Base-by-base conservation (phyloP, 2,797 vertebrate genomes). In the Linurgus olivaceus region DNA sequence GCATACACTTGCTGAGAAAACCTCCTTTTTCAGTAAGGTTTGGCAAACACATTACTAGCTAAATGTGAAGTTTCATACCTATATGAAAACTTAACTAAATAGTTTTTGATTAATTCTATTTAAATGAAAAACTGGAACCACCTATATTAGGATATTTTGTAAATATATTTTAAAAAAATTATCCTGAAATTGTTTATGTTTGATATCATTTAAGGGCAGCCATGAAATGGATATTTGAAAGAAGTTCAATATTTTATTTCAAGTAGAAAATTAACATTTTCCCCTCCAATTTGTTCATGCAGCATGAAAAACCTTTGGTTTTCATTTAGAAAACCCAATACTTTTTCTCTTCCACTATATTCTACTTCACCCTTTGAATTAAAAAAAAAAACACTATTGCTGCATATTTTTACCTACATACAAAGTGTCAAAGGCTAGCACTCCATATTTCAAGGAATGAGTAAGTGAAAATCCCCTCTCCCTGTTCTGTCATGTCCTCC, bases 201-300 rank as follows among this genome's bases (percentile, higher is more conserved):
- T 44, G 35, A 31, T 4, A 65, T 73, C 0, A 18, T 10, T 2
- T n/a, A 59, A 67, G 3, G 4, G 7, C 13, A 54, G 24, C 8
- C 65, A 37, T 45, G 19, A 54, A 92, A 65, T 9, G 4, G 1
- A 66, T 29, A 62, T 35, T 35, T 70, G 14, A 73, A 86, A 50
- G 2, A 48, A 47, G 4, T 38, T 62, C 44, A 47, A 1, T 51
- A 7, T 44, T 88, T 63, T 33, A 25, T 71, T 88, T 76, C 6
- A 70, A 50, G 11, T 15, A 3, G 61, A 50, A 82, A 71, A 42
- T 31, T 17, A 62, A 47, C 7, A 10, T 2, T 17, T 52, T 31
- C 9, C 0, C 8, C 1, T 7, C 5, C 1, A 1, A 7, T 70
- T 76, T 84, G 7, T 6, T 61, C 37, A 61, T 5, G 5, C 4